Evolutionary conservation across 2,797 vertebrate species (phyloP), one percentile per base, ranked within the genome.

Genomic region (Siniperca scherzeri): DNA sequence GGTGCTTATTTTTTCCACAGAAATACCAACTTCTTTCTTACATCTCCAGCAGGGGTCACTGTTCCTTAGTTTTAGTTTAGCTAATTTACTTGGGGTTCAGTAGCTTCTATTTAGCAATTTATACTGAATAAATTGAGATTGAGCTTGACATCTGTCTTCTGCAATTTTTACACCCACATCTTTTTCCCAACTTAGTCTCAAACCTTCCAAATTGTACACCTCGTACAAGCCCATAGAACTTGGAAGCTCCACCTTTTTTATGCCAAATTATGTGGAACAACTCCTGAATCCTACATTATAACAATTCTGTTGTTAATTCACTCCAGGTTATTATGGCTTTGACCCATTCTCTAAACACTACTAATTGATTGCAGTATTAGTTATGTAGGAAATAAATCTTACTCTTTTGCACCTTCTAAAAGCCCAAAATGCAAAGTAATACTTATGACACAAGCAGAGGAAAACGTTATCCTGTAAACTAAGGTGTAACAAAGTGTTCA

Each of bases 291-390:
- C 38, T 40, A 40, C 27, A 27, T 27, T 27, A 27, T 27, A 48
- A 53, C 55, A 38, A 38, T 38, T 16, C 1, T 22, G 13, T n/a
- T 69, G 30, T 25, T 69, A 69, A 52, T 55, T 71, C 25, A 46
- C 69, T 57, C n/a, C 46, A 42, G 55, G n/a, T 65, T 78, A 40
- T 33, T 25, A 46, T 10, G 11, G 64, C n/a, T 64, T 44, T 40
- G 50, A 59, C 46, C 12, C 13, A 36, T 30, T 70, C 5, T 21
- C 27, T 4, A 36, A 42, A 60, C 16, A 61, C 57, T 40, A 1
- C 11, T 55, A 42, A 55, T 19, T 42, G 25, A 55, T 6, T 38
- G 12, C 52, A 14, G 7, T 14, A 42, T 65, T 80, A 14, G 12
- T 56, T 36, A 40, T 48, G 14, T 25, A 33, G 40, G 17, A 76